Evolutionary conservation across 1,140 invertebrate species (phyloP).

Genomic region (Pogonomyrmex barbatus): DNA sequence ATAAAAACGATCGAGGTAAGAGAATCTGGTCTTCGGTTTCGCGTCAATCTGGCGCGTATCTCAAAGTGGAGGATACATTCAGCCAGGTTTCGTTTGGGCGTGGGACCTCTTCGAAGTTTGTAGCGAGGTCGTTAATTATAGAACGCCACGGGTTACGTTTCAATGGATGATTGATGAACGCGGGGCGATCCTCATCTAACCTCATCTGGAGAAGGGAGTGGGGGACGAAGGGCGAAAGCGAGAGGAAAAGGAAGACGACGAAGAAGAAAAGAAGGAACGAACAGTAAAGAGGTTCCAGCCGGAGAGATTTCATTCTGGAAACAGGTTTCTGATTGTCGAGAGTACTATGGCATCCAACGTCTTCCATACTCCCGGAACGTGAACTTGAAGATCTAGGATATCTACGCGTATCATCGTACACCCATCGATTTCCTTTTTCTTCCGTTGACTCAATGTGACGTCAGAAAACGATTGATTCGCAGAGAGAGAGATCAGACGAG

Average conservation of each 20-base stretch:
- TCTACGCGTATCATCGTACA: slow-evolving; percentile 54
- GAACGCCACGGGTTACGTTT: slow-evolving; percentile 80
- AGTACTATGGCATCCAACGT: slow-evolving; percentile 67
- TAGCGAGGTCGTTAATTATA: slow-evolving; percentile 80
- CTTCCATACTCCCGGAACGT: slow-evolving; percentile 73
- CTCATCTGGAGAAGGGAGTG: slow-evolving; percentile 55
- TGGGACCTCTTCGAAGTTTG: slow-evolving; percentile 72
- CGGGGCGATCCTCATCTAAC: slow-evolving; percentile 75
- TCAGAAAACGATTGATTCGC: slow-evolving; percentile 53
- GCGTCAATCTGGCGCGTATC: slow-evolving; percentile 62
- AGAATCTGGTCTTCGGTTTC: slow-evolving; percentile 61
- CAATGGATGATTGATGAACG: slow-evolving; percentile 82
- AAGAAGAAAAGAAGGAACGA: slow-evolving; percentile 60
- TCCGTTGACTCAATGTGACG: slow-evolving; percentile 51
- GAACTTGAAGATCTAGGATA: slow-evolving; percentile 59
- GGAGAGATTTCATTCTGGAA: slow-evolving; percentile 72
- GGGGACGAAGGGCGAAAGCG: slow-evolving; percentile 40
- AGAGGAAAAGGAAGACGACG: slow-evolving; percentile 62
- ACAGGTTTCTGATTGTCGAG: slow-evolving; percentile 78
- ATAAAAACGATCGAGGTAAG: slow-evolving; percentile 21
- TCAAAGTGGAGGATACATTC: slow-evolving; percentile 46
- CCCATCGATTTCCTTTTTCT: slow-evolving; percentile 42
- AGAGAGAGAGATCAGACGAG: neutral
- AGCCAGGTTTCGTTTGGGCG: slow-evolving; percentile 72
- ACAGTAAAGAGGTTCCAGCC: slow-evolving; percentile 70